Conservation (phyloP, 2,888 invertebrate species). For the Drosophila kambysellisi region DNA sequence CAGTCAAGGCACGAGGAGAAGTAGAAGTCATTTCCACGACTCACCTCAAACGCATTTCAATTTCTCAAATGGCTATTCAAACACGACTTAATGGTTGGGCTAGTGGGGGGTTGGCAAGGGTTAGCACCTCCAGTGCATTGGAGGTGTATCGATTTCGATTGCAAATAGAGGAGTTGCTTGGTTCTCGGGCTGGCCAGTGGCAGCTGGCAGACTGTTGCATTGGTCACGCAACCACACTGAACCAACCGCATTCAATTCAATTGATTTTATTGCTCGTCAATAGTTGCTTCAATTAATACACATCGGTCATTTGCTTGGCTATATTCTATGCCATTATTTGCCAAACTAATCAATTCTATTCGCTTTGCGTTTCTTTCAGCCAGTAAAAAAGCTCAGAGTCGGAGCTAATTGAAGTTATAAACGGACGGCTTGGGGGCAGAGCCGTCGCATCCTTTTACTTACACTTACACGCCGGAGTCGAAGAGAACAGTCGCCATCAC, state of each 20-base stretch:
- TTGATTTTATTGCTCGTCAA: constrained; percentile 26
- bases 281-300: constrained; percentile 13
- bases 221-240: constrained; percentile 35
- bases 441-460: constrained; percentile 48
- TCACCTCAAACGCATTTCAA: constrained; percentile 38
- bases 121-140: constrained; percentile 18
- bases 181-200: not conserved
- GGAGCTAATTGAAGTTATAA: not conserved
- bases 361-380: constrained; percentile 25
- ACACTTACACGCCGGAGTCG: constrained; percentile 65
- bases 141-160: constrained; percentile 40
- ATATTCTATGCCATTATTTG: not conserved
- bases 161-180: constrained; percentile 20
- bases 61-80: constrained; percentile 61
- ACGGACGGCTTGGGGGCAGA: constrained; percentile 48
- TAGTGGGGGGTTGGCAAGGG: accelerated
- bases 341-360: not conserved
- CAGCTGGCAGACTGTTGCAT: not conserved
- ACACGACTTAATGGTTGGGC: constrained; percentile 5
- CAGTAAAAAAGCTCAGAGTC: constrained; percentile 15
- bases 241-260: constrained; percentile 14
- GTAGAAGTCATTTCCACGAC: constrained; percentile 24
- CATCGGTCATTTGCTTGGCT: not conserved
- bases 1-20: not conserved
- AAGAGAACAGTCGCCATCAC: constrained; percentile 83